Evolutionary conservation across 2,797 vertebrate species (phyloP).

Genomic region (Dermochelys coriacea): DNA sequence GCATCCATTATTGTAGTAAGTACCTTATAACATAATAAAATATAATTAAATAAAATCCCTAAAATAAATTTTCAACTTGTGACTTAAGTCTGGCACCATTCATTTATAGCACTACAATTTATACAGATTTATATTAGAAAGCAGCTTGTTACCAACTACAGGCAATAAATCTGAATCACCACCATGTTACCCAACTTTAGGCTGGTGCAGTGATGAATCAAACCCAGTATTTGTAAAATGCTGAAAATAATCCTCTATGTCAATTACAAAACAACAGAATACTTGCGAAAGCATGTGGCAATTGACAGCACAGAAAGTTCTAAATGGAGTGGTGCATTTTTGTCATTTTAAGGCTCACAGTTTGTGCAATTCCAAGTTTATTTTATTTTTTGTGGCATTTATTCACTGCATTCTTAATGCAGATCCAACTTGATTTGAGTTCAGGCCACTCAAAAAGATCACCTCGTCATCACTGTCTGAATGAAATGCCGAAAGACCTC

Average conservation of each 20-base stretch:
- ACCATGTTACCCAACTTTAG: background rate
- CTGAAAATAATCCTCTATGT: background rate
- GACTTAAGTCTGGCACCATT: background rate
- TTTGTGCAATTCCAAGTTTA: background rate
- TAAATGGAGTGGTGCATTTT: slow-evolving; percentile 10
- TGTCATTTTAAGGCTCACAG: background rate
- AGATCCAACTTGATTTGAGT: background rate
- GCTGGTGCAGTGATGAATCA: background rate
- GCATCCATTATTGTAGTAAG: background rate
- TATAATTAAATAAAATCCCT: background rate
- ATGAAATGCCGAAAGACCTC: slow-evolving; percentile 23
- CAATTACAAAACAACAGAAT: background rate
- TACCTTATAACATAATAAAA: background rate
- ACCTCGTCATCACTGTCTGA: background rate
- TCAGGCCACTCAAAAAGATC: background rate
- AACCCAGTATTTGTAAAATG: background rate
- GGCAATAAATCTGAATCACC: background rate
- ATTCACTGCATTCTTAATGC: background rate
- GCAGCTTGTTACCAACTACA: background rate
- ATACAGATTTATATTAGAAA: background rate
- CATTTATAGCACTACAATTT: background rate
- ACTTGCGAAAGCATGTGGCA: slow-evolving; percentile 34
- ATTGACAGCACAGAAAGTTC: background rate
- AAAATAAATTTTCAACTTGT: background rate
- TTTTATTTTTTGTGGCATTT: slow-evolving; percentile 22